Base-by-base conservation (phyloP, 53 echinoderm and acorn worm genomes). In the Apostichopus leukothele region DNA sequence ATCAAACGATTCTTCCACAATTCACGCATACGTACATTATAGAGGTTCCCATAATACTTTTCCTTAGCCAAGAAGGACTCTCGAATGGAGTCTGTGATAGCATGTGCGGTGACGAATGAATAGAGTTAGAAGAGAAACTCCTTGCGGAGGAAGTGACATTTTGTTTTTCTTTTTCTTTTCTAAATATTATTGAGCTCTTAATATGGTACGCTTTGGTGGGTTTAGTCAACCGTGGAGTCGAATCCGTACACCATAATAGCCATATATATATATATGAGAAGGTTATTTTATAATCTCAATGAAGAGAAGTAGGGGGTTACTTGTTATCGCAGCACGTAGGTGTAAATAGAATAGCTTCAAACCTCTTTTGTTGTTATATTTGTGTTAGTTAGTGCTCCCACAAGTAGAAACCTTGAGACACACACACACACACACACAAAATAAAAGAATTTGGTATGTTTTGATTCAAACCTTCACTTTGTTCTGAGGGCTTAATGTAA, bases 1-100 rank as follows among this genome's bases (percentile, higher is more conserved):
- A 74, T 75, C 51, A 87, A 87, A 53, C 75, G 88, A 75, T 87
- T 87, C 88, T 87, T 87, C 88, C 74, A 87, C 75, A 87, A 75
- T 23, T 87, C 88, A 75, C 75, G 88, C 75, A 87, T 87, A 75
- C 74, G 88, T 53, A 75, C 88, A 87, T 87, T 74, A 87, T 87
- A 87, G 53, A 75, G 75, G 88, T 75, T 87, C 19, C 88, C 88
- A 87, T 74, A 75, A 87, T 87, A 87, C 88, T 75, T 87, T 87
- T 87, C 74, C 75, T 87, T 87, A 85, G 85, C 85, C 85, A 85
- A 60, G 68, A 85, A 39, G 11, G 85, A 85, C 85, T 85, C 85
- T 57, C 85, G 85, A 67, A 85, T 59, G 18, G 85, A 85, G 85
- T 85, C 85, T 85, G 85, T 39, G 39, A 50, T 81, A 54, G 81